A percentile compares a stretch with the other conserved stretches of the same genome.
Evolutionary conservation across 1,140 invertebrate genomes (phyloP).

Genomic region (Aphelinus atriplicis): DNA sequence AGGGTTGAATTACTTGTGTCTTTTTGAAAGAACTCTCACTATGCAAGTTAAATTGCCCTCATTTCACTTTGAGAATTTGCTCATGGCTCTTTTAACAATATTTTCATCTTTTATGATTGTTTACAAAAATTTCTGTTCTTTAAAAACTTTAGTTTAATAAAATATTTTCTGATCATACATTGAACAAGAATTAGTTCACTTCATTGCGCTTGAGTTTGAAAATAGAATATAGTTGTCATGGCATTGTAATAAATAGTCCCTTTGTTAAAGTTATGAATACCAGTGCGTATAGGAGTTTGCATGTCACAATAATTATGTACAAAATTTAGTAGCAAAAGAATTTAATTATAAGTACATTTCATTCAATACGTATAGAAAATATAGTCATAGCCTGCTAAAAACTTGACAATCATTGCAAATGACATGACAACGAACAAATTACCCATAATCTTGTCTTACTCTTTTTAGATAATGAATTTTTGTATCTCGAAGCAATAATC

Average conservation of each 20-base stretch:
- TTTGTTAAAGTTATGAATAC: constrained; percentile 19
- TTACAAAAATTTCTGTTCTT: constrained; percentile 27
- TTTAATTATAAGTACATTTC: constrained; percentile 38
- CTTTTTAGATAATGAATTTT: constrained; percentile 33
- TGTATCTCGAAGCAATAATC: constrained; percentile 34
- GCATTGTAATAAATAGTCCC: constrained; percentile 18
- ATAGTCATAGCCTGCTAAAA: constrained; percentile 32
- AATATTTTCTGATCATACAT: constrained; percentile 24
- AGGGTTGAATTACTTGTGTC: neutral
- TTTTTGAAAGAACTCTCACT: constrained; percentile 20
- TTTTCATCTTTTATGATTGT: constrained; percentile 18
- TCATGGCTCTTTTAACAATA: constrained; percentile 29
- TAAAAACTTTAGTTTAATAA: constrained; percentile 30
- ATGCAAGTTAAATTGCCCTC: constrained; percentile 9
- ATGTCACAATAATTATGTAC: constrained; percentile 34
- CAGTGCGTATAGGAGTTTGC: constrained; percentile 16
- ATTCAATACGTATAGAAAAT: constrained; percentile 38
- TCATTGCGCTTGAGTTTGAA: constrained; percentile 32
- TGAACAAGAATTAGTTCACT: constrained; percentile 28
- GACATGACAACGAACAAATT: constrained; percentile 17
- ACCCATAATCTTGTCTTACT: constrained; percentile 13
- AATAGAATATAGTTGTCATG: constrained; percentile 32
- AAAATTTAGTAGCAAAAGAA: constrained; percentile 37
- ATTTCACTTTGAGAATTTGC: constrained; percentile 30
- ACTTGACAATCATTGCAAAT: constrained; percentile 33